Conservation (phyloP, 1,140 invertebrate species). For the Contarinia nasturtii region DNA sequence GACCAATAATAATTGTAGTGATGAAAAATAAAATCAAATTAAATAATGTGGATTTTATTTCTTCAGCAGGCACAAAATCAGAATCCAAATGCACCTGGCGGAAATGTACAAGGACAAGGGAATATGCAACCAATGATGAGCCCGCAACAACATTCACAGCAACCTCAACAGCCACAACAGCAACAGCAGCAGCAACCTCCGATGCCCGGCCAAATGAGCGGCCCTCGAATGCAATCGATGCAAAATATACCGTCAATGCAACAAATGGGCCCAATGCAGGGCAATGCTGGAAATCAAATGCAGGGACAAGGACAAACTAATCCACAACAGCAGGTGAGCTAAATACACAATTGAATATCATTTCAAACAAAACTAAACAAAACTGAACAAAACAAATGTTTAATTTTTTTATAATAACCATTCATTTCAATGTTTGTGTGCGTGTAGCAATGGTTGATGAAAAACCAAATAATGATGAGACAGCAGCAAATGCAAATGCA, state of each 20-base stretch:
- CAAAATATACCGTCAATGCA: constrained; percentile 24
- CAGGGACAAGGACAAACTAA: constrained; percentile 25
- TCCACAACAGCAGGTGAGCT: constrained; percentile 33
- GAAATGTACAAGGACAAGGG: constrained; percentile 6
- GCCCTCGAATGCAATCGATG: constrained; percentile 9
- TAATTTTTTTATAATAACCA: no score
- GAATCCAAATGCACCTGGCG: constrained; percentile 15
- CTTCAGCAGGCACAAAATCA: constrained; percentile 7
- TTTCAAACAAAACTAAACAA: no score
- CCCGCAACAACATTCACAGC: constrained; percentile 21
- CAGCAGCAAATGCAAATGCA: constrained; percentile 30
- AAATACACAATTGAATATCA: no score
- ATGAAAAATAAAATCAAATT: no score
- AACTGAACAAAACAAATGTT: no score
- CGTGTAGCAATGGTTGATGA: constrained; percentile 27
- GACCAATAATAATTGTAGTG: no score
- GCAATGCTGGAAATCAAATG: constrained; percentile 11
- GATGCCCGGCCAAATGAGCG: constrained; percentile 14
- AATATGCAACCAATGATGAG: constrained; percentile 27
- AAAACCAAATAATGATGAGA: constrained; percentile 35
- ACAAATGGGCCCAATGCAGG: constrained; percentile 29
- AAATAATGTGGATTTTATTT: no score
- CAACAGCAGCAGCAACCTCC: constrained; percentile 22
- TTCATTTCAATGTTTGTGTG: not conserved
- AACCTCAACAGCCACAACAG: constrained; percentile 13